Evolutionary conservation across 2,113 vertebrate species (phyloP).

Genomic region (Geothlypis trichas): DNA sequence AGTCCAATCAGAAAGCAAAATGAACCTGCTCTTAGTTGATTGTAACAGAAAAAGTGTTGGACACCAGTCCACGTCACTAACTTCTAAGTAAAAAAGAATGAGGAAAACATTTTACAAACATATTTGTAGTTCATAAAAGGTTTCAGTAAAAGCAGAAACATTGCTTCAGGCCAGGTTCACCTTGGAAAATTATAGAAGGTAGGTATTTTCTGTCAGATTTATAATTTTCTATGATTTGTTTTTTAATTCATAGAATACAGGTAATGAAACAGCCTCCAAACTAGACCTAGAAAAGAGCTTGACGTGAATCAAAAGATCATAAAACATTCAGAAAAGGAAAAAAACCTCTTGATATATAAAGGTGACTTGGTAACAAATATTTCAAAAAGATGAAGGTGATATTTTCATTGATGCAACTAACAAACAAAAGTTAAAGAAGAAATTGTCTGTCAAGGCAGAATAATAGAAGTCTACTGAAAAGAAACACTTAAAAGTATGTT

Average conservation of each 20-base stretch:
- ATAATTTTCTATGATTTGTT: neutral
- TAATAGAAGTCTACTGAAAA: neutral
- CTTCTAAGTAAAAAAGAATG: neutral
- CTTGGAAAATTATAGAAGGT: neutral
- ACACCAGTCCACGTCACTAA: neutral
- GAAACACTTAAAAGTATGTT: neutral
- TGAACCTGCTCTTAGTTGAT: neutral
- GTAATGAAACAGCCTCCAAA: neutral
- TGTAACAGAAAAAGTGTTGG: neutral
- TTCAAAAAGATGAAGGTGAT: neutral
- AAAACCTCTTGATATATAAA: neutral
- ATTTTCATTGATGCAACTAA: neutral
- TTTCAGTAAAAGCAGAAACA: neutral
- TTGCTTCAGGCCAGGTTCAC: neutral
- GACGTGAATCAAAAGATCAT: neutral
- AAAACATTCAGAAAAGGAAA: neutral
- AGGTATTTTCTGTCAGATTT: neutral
- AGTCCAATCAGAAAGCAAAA: neutral
- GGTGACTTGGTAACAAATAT: neutral
- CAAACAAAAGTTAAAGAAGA: slow-evolving; percentile 3
- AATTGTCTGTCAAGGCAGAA: neutral
- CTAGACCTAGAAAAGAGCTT: neutral
- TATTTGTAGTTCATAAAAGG: neutral
- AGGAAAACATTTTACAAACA: neutral
- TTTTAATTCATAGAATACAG: neutral